These are phyloP conservation scores for Anthopleura sola DNA, from an alignment of 64 coral and sea anemone genomes.

Conservation along the genomic window DNA sequence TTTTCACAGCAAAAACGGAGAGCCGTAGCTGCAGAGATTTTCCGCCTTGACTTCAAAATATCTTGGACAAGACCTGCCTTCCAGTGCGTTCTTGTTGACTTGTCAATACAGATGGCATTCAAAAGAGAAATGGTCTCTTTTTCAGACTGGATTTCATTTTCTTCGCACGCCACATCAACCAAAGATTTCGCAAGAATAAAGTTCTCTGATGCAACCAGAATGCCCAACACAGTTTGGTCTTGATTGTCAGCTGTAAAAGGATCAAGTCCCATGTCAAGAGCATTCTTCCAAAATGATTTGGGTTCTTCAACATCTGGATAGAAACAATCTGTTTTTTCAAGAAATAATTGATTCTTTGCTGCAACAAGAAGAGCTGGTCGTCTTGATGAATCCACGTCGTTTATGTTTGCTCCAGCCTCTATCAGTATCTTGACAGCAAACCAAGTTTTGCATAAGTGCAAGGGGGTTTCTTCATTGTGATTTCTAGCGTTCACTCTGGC, in stretches of 20 bases:
- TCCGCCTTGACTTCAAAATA: too few relatives aligned
- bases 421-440: not conserved
- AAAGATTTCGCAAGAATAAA: not conserved
- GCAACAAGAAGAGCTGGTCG: not conserved
- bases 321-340: not conserved
- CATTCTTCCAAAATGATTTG: not conserved
- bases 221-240: not conserved
- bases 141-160: not conserved
- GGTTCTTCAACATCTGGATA: not conserved
- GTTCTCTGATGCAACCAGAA: not conserved
- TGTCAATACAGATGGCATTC: too few relatives aligned
- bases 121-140: too few relatives aligned
- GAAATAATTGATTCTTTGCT: not conserved
- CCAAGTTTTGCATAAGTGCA: slow-evolving; percentile 15
- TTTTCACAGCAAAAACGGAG: too few relatives aligned
- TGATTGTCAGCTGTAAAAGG: not conserved
- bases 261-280: not conserved
- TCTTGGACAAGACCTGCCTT: too few relatives aligned
- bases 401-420: not conserved
- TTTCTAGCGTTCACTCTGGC: not conserved
- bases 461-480: not conserved
- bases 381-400: not conserved
- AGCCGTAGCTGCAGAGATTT: too few relatives aligned
- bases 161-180: not conserved
- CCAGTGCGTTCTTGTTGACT: too few relatives aligned